Conservation (phyloP, 2,113 vertebrate genomes). For the Macrotus californicus region DNA sequence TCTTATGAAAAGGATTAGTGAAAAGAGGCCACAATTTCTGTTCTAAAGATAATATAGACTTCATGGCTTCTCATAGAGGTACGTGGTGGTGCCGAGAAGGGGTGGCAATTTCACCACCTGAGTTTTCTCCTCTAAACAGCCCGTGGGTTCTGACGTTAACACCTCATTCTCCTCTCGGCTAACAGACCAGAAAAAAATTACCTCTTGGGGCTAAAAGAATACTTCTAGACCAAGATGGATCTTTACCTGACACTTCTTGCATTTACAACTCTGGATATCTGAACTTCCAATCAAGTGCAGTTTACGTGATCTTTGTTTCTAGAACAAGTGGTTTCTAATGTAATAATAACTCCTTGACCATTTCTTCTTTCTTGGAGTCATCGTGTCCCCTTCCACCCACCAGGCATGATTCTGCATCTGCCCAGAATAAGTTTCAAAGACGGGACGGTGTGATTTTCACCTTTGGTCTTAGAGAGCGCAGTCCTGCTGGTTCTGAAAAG, state of each 20-base stretch:
- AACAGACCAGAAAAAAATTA: not conserved
- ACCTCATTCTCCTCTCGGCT: not conserved
- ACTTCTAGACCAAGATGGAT: not conserved
- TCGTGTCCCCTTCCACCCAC: not conserved
- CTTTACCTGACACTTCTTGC: not conserved
- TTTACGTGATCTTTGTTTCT: not conserved
- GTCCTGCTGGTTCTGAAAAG: constrained; percentile 30
- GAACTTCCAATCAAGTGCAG: not conserved
- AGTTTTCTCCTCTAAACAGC: not conserved
- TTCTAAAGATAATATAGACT: not conserved
- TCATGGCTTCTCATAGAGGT: not conserved
- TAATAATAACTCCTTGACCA: not conserved
- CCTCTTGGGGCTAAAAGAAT: not conserved
- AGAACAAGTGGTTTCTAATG: not conserved
- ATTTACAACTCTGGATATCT: not conserved
- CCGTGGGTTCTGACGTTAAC: not conserved
- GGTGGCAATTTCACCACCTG: accelerated
- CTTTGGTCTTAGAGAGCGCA: not conserved
- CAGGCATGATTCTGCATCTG: not conserved
- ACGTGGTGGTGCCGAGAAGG: not conserved
- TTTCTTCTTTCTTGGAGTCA: constrained; percentile 29
- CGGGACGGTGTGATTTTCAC: not conserved
- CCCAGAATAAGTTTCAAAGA: not conserved
- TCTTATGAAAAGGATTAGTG: not conserved
- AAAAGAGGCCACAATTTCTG: not conserved